Conservation (phyloP, 2,888 invertebrate genomes). For the Stomorhina lunata region DNA sequence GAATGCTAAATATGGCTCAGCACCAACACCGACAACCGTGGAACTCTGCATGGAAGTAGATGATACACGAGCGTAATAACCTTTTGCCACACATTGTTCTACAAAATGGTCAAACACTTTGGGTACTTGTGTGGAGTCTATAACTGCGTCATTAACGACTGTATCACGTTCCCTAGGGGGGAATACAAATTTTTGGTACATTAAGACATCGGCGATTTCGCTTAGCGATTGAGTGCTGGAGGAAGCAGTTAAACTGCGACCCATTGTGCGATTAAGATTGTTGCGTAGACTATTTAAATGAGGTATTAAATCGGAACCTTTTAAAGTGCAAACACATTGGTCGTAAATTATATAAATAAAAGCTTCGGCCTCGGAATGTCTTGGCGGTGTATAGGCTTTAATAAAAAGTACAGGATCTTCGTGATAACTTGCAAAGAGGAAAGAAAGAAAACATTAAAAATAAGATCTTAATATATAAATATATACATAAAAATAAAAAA, state of each 20-base stretch:
- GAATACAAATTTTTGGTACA: constrained; percentile 93
- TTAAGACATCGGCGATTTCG: constrained; percentile 80
- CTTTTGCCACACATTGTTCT: constrained; percentile 78
- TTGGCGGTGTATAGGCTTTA: constrained; percentile 85
- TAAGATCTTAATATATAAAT: neutral
- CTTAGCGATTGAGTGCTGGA: constrained; percentile 49
- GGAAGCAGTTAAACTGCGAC: constrained; percentile 41
- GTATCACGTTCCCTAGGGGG: constrained; percentile 85
- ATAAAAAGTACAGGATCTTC: constrained; percentile 88
- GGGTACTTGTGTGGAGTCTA: constrained; percentile 84
- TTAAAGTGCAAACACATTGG: constrained; percentile 86
- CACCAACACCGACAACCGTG: constrained; percentile 88
- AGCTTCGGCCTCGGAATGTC: constrained; percentile 73
- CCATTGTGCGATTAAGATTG: constrained; percentile 81
- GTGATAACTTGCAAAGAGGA: constrained; percentile 82
- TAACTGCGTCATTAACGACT: constrained; percentile 87
- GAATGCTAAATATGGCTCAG: constrained; percentile 92
- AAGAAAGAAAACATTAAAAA: neutral
- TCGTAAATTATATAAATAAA: constrained; percentile 78
- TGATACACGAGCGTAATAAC: constrained; percentile 82
- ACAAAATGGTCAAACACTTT: constrained; percentile 91
- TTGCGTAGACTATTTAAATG: constrained; percentile 89
- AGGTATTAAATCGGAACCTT: constrained; percentile 85
- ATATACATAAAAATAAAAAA: neutral
- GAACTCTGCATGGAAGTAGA: constrained; percentile 88